Evolutionary conservation across 2,888 invertebrate genomes (phyloP).

Genomic region (Hirtodrosophila histrioides): DNA sequence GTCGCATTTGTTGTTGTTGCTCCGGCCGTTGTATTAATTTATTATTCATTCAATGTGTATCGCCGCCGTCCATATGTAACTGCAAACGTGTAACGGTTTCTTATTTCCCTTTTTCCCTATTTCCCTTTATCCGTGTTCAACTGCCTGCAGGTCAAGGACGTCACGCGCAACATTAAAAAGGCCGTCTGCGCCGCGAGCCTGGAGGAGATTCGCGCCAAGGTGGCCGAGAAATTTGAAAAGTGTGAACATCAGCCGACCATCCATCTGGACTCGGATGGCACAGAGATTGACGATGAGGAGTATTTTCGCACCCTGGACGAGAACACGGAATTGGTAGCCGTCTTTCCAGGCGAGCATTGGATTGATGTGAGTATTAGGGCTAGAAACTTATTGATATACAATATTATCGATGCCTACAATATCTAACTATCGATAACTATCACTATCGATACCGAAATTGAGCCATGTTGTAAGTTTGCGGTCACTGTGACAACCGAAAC

Average conservation of each 20-base stretch:
- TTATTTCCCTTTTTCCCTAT: slow-evolving; percentile 38
- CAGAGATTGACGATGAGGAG: slow-evolving; percentile 97
- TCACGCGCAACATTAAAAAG: slow-evolving; percentile 91
- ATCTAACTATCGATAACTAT: too few relatives aligned
- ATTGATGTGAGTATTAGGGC: slow-evolving; percentile 83
- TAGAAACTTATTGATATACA: too few relatives aligned
- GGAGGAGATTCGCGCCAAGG: slow-evolving; percentile 91
- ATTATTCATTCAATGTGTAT: slow-evolving; percentile 71
- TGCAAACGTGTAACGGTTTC: slow-evolving; percentile 54
- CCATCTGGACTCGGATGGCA: slow-evolving; percentile 95
- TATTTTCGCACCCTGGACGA: slow-evolving; percentile 96
- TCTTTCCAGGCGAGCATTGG: slow-evolving; percentile 92
- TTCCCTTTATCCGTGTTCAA: slow-evolving; percentile 5
- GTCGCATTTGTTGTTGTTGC: slow-evolving; percentile 30
- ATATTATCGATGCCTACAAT: too few relatives aligned
- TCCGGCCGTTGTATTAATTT: slow-evolving; percentile 53
- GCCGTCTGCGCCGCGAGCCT: slow-evolving; percentile 92
- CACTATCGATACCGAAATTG: too few relatives aligned
- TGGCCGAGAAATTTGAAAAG: slow-evolving; percentile 89
- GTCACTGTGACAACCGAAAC: too few relatives aligned
- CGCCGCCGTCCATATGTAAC: slow-evolving; percentile 42
- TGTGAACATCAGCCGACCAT: slow-evolving; percentile 89
- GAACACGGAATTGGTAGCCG: slow-evolving; percentile 93
- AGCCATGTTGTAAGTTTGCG: too few relatives aligned
- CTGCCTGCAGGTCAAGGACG: slow-evolving; percentile 86